Base-by-base conservation (phyloP, 2,113 vertebrate species). In the Passer montanus region DNA sequence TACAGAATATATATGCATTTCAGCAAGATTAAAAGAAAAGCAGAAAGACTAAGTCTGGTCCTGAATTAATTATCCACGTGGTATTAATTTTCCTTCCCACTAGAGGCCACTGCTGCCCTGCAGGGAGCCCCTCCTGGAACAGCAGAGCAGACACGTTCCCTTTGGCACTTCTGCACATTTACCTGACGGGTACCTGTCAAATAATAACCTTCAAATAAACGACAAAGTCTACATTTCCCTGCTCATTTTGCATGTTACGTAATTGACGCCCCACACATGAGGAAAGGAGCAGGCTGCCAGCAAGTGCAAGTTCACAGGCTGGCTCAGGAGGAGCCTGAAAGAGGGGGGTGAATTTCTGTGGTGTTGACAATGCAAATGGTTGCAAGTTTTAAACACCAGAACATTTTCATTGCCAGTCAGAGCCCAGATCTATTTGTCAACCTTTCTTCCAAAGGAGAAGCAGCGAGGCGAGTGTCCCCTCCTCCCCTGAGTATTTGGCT, bases 71-170 rank as follows among this genome's bases (percentile, higher is more conserved):
- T 80, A 60, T 14, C 37, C 2, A 31, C 4, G 44, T 62, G 28
- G 58, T 90, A 82, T n/a, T 64, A 58, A 88, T 59, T 90, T 53
- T 31, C 20, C 44, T 88, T 84, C 78, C 95, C 98, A 96, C 94
- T 49, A 97, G 98, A 97, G 97, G 98, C 97, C 95, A 82, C 96
- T 94, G 67, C 93, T 72, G 69, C n/a, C 80, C 87, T 87, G 89
- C 11, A 75, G 2, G 0, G 84, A 93, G 43, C 35, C 63, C 27
- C 43, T 50, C 11, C 1, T 50, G 12, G 6, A 76, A 27, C 11
- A 16, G 58, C 74, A 58, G 49, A 62, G 49, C 37, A 78, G 52
- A 62, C 41, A 43, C 6, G 0, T 35, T 95, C 37, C 37, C 66
- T 80, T 41, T 20, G 16, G 31, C 31, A 73, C 10, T 18, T 47